A percentile compares a stretch with the other conserved stretches of the same genome.
These are phyloP conservation scores for Margarornis squamiger DNA, from an alignment of 2,797 vertebrate genomes.

Conservation along the genomic window DNA sequence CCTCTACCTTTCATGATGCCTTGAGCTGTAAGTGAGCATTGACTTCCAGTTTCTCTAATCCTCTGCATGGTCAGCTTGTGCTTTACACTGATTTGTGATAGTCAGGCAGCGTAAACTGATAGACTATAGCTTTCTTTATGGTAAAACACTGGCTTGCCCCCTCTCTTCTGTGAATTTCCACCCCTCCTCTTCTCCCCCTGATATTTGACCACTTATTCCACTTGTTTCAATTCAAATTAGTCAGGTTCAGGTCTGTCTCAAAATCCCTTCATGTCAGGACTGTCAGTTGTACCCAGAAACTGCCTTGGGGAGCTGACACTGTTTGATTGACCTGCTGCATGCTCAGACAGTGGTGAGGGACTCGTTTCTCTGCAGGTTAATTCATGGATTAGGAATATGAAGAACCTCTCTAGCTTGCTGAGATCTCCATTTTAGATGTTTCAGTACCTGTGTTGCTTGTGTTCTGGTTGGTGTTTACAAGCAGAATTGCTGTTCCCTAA, in stretches of 20 bases:
- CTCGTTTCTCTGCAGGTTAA: neutral
- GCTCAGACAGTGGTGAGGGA: neutral
- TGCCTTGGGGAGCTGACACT: neutral
- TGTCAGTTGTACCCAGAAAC: neutral
- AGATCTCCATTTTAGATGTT: neutral
- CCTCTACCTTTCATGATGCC: neutral
- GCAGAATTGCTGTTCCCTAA: neutral
- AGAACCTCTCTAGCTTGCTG: neutral
- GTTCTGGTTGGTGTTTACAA: constrained; percentile 2
- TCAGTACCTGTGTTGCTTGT: neutral
- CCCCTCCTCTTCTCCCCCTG: neutral
- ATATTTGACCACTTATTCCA: neutral
- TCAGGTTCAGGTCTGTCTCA: neutral
- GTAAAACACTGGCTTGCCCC: neutral
- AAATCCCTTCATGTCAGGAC: neutral
- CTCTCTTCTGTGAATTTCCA: neutral
- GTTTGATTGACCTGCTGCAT: neutral
- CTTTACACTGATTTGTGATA: neutral
- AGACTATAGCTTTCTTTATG: neutral
- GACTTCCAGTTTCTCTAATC: neutral
- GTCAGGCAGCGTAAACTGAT: neutral
- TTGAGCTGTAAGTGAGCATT: neutral
- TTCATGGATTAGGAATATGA: neutral
- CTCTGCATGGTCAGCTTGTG: neutral
- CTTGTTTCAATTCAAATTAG: neutral